Conservation (phyloP, 2,888 invertebrate genomes). For the Chromoteleia sp. region DNA sequence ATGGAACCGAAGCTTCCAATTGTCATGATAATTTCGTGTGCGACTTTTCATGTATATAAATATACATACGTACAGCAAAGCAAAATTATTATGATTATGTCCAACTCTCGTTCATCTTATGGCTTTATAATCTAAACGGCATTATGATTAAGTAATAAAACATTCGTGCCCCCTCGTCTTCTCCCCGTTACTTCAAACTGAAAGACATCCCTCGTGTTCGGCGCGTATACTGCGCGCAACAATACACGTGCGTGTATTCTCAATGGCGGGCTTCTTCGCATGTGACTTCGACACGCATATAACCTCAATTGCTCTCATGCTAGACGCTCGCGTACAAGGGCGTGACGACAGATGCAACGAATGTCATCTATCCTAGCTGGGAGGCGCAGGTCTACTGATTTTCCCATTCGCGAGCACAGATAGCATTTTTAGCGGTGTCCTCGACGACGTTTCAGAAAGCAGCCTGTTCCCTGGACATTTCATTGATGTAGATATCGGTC, state of each 20-base stretch:
- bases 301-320: slow-evolving; percentile 68
- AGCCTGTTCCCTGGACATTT: not conserved
- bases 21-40: slow-evolving; percentile 3
- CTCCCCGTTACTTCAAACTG: slow-evolving; percentile 73
- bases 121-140: slow-evolving; percentile 70
- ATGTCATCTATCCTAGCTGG: slow-evolving; percentile 81
- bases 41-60: slow-evolving; percentile 2
- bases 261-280: slow-evolving; percentile 69
- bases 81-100: slow-evolving; percentile 38
- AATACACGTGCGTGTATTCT: slow-evolving; percentile 67
- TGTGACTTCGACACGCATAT: slow-evolving; percentile 73
- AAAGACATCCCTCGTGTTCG: slow-evolving; percentile 79
- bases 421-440: slow-evolving; percentile 53
- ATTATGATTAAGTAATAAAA: slow-evolving; percentile 85
- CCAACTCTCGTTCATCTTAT: slow-evolving; percentile 53
- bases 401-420: slow-evolving; percentile 73
- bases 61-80: not conserved
- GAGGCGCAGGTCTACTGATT: slow-evolving; percentile 80
- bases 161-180: slow-evolving; percentile 79
- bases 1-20: not conserved
- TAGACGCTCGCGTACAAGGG: slow-evolving; percentile 77
- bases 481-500: slow-evolving; percentile 34
- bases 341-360: slow-evolving; percentile 84
- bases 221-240: slow-evolving; percentile 22
- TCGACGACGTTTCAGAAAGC: slow-evolving; percentile 15